Conservation (phyloP, 1,140 invertebrate genomes). For the Ectropis grisescens region DNA sequence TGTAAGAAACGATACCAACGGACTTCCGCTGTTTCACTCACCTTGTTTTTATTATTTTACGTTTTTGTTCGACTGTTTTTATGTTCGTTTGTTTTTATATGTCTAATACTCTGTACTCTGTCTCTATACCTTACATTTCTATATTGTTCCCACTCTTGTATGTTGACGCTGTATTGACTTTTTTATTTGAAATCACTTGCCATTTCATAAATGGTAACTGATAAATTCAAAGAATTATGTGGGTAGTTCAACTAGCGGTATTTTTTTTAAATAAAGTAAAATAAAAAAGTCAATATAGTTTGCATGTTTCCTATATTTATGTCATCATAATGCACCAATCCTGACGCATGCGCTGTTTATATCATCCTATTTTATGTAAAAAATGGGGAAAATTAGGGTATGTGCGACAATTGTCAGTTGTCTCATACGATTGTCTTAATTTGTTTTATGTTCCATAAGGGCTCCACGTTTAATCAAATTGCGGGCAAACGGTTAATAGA, state of each 20-base stretch:
- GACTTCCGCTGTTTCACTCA: constrained; percentile 49
- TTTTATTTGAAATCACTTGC: constrained; percentile 13
- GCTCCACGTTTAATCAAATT: no score
- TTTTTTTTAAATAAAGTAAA: no score
- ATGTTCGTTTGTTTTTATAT: constrained; percentile 32
- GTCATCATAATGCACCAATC: constrained; percentile 20
- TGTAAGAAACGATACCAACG: constrained; percentile 81
- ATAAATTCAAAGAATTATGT: no score
- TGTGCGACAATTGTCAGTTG: no score
- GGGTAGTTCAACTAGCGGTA: no score
- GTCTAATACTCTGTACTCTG: constrained; percentile 32
- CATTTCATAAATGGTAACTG: no score
- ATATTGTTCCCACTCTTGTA: constrained; percentile 19
- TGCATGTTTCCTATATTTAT: constrained; percentile 14
- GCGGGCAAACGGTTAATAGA: no score
- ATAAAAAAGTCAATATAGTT: constrained; percentile 14
- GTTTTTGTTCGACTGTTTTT: constrained; percentile 34
- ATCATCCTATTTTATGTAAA: neutral
- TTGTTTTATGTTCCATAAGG: no score
- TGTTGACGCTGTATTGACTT: constrained; percentile 27
- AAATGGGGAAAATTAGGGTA: no score
- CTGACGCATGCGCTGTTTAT: constrained; percentile 27
- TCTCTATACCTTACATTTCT: constrained; percentile 26
- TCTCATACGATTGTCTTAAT: no score
- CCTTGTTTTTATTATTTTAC: constrained; percentile 34